Percentiles rank a stretch among this genome's conserved stretches.
Conservation (phyloP, 2,113 vertebrate species). For the Pollimyrus isidori region DNA sequence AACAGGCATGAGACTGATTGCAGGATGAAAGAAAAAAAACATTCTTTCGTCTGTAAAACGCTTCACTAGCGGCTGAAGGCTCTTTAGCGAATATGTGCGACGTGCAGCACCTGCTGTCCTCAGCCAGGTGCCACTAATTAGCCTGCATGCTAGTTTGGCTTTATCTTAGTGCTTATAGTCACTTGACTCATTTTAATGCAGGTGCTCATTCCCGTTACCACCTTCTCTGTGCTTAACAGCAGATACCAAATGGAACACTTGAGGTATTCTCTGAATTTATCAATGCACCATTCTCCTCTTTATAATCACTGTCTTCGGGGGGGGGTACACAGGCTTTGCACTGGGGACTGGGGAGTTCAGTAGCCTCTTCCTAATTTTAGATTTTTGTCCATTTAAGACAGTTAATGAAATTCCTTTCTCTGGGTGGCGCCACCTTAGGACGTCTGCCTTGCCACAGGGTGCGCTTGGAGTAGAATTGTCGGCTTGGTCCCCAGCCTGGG, state of each 20-base stretch:
- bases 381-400: not conserved
- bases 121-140: not conserved
- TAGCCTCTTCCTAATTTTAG: not conserved
- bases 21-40: not conserved
- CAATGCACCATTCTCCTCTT: not conserved
- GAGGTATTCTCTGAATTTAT: not conserved
- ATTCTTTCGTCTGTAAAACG: not conserved
- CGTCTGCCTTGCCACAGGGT: not conserved
- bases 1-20: not conserved
- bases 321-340: not conserved
- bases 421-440: not conserved
- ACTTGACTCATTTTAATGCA: not conserved
- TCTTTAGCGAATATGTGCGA: not conserved
- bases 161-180: not conserved
- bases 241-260: not conserved
- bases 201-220: not conserved
- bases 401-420: not conserved
- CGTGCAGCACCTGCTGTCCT: not conserved
- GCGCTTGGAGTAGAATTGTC: not conserved
- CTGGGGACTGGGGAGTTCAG: not conserved
- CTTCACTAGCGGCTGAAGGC: not conserved
- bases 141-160: not conserved
- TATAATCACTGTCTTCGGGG: not conserved
- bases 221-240: not conserved
- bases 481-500: not conserved